These are phyloP conservation scores for Zelostemma sp. DNA, from an alignment of 1,140 invertebrate species.

Conservation along the genomic window DNA sequence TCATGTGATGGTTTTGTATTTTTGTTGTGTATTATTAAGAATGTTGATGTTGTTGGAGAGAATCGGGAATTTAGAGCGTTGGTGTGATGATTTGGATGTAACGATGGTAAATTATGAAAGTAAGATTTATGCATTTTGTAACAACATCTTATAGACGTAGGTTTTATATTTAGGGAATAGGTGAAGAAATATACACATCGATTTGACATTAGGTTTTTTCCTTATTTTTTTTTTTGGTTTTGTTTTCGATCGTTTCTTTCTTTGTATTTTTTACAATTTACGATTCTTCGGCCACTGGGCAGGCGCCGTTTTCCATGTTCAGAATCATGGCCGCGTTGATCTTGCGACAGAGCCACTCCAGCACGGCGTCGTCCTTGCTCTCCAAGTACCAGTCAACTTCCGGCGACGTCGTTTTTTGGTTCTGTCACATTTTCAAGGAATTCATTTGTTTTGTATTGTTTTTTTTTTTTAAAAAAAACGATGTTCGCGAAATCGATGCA, in stretches of 20 bases:
- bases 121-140: too few relatives aligned
- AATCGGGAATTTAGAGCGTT: too few relatives aligned
- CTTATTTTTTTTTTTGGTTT: slow-evolving; percentile 27
- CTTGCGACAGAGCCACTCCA: slow-evolving; percentile 79
- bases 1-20: too few relatives aligned
- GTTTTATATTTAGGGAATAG: slow-evolving; percentile 54
- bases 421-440: slow-evolving; percentile 56
- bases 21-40: too few relatives aligned
- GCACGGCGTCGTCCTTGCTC: slow-evolving; percentile 74
- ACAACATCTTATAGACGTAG: slow-evolving; percentile 30
- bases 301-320: slow-evolving; percentile 74
- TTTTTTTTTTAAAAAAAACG: background rate
- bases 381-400: slow-evolving; percentile 77
- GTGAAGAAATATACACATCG: slow-evolving; percentile 55
- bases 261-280: slow-evolving; percentile 42
- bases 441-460: slow-evolving; percentile 4
- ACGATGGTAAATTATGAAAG: too few relatives aligned
- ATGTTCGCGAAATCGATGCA: too few relatives aligned
- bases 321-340: slow-evolving; percentile 81
- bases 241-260: slow-evolving; percentile 9
- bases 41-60: too few relatives aligned
- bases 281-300: slow-evolving; percentile 45
- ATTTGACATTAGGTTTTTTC: slow-evolving; percentile 34
- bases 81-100: too few relatives aligned
- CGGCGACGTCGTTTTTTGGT: slow-evolving; percentile 71